Conservation (phyloP, 2,113 vertebrate species). For the Lutjanus erythropterus region DNA sequence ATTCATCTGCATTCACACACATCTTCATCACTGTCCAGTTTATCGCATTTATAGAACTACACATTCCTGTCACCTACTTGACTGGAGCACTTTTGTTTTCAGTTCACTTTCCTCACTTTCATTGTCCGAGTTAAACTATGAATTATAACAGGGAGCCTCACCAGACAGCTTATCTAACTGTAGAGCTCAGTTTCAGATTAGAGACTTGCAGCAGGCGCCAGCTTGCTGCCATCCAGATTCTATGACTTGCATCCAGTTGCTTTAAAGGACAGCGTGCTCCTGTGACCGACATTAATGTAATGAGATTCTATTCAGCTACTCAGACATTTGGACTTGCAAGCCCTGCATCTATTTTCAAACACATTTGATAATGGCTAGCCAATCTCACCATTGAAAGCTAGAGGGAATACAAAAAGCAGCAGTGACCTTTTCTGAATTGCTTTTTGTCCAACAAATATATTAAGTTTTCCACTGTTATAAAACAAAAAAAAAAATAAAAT, state of each 20-base stretch:
- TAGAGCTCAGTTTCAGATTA: conserved; percentile 36
- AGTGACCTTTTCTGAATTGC: no score
- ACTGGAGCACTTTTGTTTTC: neutral
- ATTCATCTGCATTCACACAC: neutral
- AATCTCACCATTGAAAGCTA: neutral
- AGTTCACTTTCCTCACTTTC: neutral
- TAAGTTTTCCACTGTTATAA: neutral
- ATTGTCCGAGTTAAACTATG: neutral
- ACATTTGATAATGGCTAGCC: neutral
- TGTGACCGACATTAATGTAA: conserved; percentile 32
- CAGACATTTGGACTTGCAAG: neutral
- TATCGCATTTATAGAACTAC: neutral
- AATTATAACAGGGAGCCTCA: conserved; percentile 21
- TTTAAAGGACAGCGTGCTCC: conserved; percentile 19
- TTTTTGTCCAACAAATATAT: no score
- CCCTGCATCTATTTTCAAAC: neutral
- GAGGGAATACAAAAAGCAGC: neutral
- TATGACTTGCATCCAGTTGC: conserved; percentile 23
- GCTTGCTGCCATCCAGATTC: conserved; percentile 28
- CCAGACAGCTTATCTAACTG: conserved; percentile 1
- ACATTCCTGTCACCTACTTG: neutral
- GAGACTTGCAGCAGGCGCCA: neutral
- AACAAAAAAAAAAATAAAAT: neutral
- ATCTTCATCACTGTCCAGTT: neutral
- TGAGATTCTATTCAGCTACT: neutral